A percentile compares a stretch with the other conserved stretches of the same genome.
phyloP scores from a whole-genome alignment of 2,797 vertebrate genomes.

The Intellagama lesueurii region DNA sequence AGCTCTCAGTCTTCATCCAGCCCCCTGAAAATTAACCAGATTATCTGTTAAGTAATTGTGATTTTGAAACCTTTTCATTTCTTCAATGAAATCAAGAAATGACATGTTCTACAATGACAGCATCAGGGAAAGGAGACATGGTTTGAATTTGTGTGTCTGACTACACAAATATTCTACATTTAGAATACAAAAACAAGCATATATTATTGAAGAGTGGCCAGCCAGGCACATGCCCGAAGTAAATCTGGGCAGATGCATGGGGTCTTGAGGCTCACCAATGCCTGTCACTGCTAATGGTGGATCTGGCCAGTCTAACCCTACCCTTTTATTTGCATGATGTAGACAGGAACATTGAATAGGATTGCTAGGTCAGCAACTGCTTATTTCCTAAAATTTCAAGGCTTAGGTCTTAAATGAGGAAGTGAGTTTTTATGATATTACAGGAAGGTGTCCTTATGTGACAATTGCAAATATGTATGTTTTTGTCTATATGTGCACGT shows the following conservation, averaged over 20 bases:
- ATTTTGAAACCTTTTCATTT: neutral
- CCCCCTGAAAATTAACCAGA: slow-evolving; percentile 77
- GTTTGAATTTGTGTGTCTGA: neutral
- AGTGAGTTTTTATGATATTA: too few relatives aligned
- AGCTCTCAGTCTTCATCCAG: slow-evolving; percentile 93
- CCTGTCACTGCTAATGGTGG: neutral
- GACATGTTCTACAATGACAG: neutral
- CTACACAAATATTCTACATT: neutral
- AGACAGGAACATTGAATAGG: neutral
- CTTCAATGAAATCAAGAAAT: neutral
- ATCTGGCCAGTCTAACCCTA: neutral
- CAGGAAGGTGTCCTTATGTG: too few relatives aligned
- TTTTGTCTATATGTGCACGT: too few relatives aligned
- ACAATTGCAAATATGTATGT: too few relatives aligned
- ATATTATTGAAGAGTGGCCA: neutral
- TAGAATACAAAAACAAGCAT: neutral
- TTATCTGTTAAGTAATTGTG: neutral
- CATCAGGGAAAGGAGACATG: neutral
- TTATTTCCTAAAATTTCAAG: too few relatives aligned
- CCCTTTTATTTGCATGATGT: neutral
- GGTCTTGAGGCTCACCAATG: neutral
- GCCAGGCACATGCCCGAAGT: neutral
- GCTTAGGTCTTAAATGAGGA: too few relatives aligned
- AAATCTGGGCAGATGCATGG: neutral
- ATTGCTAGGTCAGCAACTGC: too few relatives aligned